Base-by-base conservation (phyloP, 2,888 invertebrate genomes). In the Cataglyphis cursor region DNA sequence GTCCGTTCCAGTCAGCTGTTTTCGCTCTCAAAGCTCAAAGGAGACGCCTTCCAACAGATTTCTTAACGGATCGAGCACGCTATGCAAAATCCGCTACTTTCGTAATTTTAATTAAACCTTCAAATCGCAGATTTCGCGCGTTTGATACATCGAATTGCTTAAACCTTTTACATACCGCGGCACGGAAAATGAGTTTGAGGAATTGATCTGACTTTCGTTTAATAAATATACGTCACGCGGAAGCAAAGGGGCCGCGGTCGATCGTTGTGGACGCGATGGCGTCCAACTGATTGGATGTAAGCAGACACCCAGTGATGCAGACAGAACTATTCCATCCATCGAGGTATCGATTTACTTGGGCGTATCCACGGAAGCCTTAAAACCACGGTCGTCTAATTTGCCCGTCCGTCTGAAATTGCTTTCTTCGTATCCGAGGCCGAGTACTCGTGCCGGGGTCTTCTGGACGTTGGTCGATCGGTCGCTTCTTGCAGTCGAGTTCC, bases 321-420 rank as follows among this genome's bases (percentile, higher is more conserved):
- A 61, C 35, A 41, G 81, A 57, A 70, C 83, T 76, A 76, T 84
- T 74, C 64, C 54, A 65, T 86, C 31, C 70, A 62, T 75, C 76
- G 66, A 24, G 35, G 15, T 87, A 90, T 90, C 89, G 90, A 90
- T 89, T 85, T 66, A 62, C 59, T 54, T 64, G 84, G 72, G 82
- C 85, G 73, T 85, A 84, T 86, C 85, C 82, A 75, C 35, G 18
- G 88, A 86, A 85, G 59, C 87, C 87, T 90, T 89, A 88, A 90
- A 91, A 89, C 85, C 88, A 78, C 81, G 85, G 48, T 61, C 75
- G 86, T 90, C 91, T 92, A 92, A 92, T 92, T 93, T 88, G 88
- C 88, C 90, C 88, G 90, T 91, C 88, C 89, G 86, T 89, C 88
- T 86, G 89, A 89, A 93, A 93, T 93, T 92, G 93, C 92, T 93